A percentile compares a stretch with the other conserved stretches of the same genome.
Evolutionary conservation across 2,797 vertebrate species (phyloP).

Genomic region (Anisognathus igniventris): DNA sequence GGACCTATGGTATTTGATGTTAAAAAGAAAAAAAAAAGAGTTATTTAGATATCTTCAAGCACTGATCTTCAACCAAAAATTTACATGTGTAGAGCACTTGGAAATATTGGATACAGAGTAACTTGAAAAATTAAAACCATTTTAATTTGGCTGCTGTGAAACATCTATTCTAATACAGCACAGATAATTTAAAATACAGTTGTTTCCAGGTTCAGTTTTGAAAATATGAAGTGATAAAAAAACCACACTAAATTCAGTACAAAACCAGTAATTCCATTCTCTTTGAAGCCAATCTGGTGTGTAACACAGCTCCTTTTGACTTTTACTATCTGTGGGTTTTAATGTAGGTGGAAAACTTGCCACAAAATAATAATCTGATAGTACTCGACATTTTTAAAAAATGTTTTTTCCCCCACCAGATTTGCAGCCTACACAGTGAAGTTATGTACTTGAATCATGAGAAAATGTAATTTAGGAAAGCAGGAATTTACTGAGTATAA

Average conservation of each 20-base stretch:
- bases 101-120: neutral
- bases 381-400: constrained; percentile 69
- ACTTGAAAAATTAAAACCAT: neutral
- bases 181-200: neutral
- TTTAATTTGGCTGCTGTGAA: neutral
- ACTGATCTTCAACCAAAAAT: neutral
- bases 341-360: constrained; percentile 69
- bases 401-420: constrained; percentile 53
- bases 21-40: rapidly evolving
- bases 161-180: neutral
- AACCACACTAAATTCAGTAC: constrained; percentile 3
- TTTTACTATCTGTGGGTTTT: constrained; percentile 63
- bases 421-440: constrained; percentile 52
- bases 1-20: neutral
- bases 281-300: constrained; percentile 32
- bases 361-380: constrained; percentile 68
- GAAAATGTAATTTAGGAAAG: constrained; percentile 57
- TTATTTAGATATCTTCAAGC: neutral
- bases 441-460: constrained; percentile 46
- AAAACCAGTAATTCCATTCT: constrained; percentile 52
- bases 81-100: neutral
- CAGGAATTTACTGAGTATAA: constrained; percentile 32
- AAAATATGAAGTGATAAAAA: constrained; percentile 20
- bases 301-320: constrained; percentile 59
- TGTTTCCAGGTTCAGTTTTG: constrained; percentile 19